Evolutionary conservation across 1,140 invertebrate species (phyloP).

Genomic region (Leucophenga varia): DNA sequence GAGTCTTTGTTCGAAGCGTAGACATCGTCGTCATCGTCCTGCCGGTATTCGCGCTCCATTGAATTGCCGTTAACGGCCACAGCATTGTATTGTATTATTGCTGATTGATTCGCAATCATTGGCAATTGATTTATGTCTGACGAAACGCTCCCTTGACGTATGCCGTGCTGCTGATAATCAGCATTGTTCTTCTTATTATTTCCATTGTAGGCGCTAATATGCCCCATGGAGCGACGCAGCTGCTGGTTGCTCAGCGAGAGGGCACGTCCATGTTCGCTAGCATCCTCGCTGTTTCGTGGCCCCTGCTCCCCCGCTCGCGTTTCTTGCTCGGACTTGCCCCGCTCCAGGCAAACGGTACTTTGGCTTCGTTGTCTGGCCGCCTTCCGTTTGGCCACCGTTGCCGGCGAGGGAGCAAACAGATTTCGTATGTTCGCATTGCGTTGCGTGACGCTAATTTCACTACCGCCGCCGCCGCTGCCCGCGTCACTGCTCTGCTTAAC

Average conservation of each 20-base stretch:
- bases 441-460: slow-evolving; percentile 31
- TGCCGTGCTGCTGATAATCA: not conserved
- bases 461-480: slow-evolving; percentile 15
- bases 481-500: slow-evolving; percentile 28
- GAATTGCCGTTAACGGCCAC: slow-evolving; percentile 17
- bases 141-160: not conserved
- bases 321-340: slow-evolving; percentile 14
- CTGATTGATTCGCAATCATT: slow-evolving; percentile 45
- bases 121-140: slow-evolving; percentile 44
- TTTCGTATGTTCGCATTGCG: slow-evolving; percentile 47
- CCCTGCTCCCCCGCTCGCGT: not conserved
- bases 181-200: slow-evolving; percentile 13
- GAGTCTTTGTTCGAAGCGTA: not conserved
- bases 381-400: slow-evolving; percentile 29
- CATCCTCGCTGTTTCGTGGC: too few relatives aligned
- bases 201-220: slow-evolving; percentile 24
- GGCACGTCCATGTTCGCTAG: slow-evolving; percentile 8
- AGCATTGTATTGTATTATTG: slow-evolving; percentile 41
- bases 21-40: not conserved
- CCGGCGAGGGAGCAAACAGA: slow-evolving; percentile 35
- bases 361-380: slow-evolving; percentile 36
- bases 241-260: slow-evolving; percentile 10
- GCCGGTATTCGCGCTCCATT: slow-evolving; percentile 2
- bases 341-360: slow-evolving; percentile 36
- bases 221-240: slow-evolving; percentile 17